These are phyloP conservation scores for Thomomys bottae DNA, from an alignment of 2,113 vertebrate genomes.

Conservation along the genomic window DNA sequence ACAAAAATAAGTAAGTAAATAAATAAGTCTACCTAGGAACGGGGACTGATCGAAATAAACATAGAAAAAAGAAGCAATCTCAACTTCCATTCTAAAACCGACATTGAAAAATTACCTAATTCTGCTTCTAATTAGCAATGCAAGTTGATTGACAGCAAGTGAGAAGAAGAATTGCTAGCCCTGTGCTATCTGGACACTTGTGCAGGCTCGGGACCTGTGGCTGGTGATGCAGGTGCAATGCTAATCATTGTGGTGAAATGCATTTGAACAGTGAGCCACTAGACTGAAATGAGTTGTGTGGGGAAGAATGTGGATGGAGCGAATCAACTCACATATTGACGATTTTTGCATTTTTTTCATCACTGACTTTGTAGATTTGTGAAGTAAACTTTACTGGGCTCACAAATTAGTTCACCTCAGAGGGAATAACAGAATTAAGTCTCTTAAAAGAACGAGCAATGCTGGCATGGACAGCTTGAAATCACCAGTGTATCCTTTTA, in stretches of 20 bases:
- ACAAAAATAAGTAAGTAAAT: too few species aligned
- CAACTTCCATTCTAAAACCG: neutral
- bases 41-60: too few species aligned
- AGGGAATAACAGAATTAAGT: neutral
- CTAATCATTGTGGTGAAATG: neutral
- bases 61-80: neutral
- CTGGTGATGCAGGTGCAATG: neutral
- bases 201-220: neutral
- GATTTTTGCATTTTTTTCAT: neutral
- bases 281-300: neutral
- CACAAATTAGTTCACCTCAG: neutral
- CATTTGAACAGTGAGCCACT: neutral
- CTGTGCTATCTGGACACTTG: neutral
- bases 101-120: neutral
- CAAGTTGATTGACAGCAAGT: neutral
- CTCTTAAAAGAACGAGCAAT: neutral
- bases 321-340: neutral
- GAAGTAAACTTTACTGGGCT: conserved; percentile 17
- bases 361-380: neutral
- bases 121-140: neutral
- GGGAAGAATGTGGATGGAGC: neutral
- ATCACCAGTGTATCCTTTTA: conserved; percentile 9
- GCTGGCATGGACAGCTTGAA: neutral
- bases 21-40: neutral
- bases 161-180: neutral